Evolutionary conservation across 2,888 invertebrate species (phyloP), one percentile per base, ranked within the genome.

Genomic region (Leptothorax acervorum): DNA sequence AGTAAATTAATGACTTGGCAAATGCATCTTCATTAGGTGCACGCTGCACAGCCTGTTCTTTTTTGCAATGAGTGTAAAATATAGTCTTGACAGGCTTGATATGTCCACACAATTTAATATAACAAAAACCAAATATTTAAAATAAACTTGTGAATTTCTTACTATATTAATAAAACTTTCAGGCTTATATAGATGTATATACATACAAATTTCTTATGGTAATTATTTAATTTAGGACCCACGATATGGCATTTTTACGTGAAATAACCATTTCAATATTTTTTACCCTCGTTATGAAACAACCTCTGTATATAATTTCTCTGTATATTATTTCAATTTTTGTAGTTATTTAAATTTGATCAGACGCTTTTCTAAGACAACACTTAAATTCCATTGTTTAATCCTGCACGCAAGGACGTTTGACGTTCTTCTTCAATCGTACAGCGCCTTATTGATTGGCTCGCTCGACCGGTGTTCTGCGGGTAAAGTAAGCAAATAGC

Each of bases 341-440:
- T 15, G 12, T 5, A 73, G n/a, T 23, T 39, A 1, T 42, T 5
- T 73, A 39, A 55, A 73, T 45, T 60, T 53, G 45, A 31, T 18
- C 5, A n/a, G 11, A 31, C 3, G 18, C n/a, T 42, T 74, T 57
- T 18, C 28, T 48, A 48, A 66, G 18, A 2, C 15, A 42, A 18
- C 12, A 28, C 5, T 73, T 45, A 28, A 28, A 42, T 76, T 66
- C 12, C 31, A 11, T 63, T 68, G 35, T 73, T 73, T 76, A 84
- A 66, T 87, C 82, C 45, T 28, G 53, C 83, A 83, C 18, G 35
- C 85, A 84, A 89, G 70, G 66, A 82, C 74, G 23, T n/a, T 45
- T 68, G 12, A 48, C 48, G 31, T 74, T 75, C 55, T 81, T 39
- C 63, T 86, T 65, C 78, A 86, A 82, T 83, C 75, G 68, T 28